A percentile compares a stretch with the other conserved stretches of the same genome.
Evolutionary conservation across 1,140 invertebrate species (phyloP).

Genomic region (Paramacrobiotus metropolitanus): DNA sequence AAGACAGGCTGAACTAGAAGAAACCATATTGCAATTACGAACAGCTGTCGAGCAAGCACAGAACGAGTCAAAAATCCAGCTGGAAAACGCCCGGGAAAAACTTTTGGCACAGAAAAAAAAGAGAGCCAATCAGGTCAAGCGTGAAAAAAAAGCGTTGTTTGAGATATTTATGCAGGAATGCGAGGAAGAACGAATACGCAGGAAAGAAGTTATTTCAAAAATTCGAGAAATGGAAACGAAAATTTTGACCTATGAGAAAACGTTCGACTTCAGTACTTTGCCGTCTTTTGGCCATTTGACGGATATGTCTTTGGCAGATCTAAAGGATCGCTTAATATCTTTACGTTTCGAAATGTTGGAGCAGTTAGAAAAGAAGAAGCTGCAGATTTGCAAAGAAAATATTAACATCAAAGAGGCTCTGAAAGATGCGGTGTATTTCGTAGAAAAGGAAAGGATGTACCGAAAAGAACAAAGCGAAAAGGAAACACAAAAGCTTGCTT

Average conservation of each 20-base stretch:
- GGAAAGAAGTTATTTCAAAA: background rate
- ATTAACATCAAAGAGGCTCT: background rate
- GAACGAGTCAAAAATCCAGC: background rate
- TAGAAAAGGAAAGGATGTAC: background rate
- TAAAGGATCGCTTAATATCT: background rate
- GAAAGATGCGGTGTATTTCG: background rate
- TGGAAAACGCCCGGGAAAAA: background rate
- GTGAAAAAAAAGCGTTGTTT: background rate
- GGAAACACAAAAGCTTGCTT: too few relatives aligned
- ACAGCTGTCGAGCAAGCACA: background rate
- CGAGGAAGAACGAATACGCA: background rate
- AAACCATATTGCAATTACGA: background rate
- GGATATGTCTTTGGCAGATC: slow-evolving; percentile 1
- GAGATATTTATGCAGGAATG: background rate
- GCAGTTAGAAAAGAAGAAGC: background rate
- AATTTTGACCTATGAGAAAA: background rate
- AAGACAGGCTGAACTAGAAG: background rate
- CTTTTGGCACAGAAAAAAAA: background rate
- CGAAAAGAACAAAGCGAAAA: background rate
- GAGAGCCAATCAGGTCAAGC: background rate
- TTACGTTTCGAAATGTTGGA: background rate
- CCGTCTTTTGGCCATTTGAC: background rate
- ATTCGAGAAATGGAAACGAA: background rate
- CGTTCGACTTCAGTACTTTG: background rate
- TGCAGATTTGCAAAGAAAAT: background rate